Conservation (phyloP, 1,140 invertebrate genomes). For the Philotrypesis tridentata region DNA sequence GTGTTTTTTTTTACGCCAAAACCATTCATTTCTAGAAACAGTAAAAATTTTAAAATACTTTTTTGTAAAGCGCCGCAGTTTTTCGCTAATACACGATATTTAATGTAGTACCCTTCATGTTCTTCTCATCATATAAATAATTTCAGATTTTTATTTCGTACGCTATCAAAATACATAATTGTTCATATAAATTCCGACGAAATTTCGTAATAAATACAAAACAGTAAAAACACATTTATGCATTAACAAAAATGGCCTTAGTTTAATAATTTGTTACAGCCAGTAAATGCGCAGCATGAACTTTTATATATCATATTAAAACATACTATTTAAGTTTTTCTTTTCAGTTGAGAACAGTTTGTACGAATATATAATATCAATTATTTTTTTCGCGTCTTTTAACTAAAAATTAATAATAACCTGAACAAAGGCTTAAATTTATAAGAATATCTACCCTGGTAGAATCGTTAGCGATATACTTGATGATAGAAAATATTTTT, state of each 20-base stretch:
- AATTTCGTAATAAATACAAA: constrained; percentile 28
- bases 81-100: too few species aligned
- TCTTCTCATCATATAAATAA: not conserved
- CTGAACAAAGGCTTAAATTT: not conserved
- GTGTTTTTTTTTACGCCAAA: not conserved
- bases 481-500: too few species aligned
- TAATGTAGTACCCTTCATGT: too few species aligned
- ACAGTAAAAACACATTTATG: constrained; percentile 11
- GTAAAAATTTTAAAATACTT: not conserved
- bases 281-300: not conserved
- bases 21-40: not conserved
- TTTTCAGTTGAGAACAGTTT: not conserved
- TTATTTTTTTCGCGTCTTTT: not conserved
- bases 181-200: not conserved
- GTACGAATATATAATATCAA: not conserved
- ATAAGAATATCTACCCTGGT: not conserved
- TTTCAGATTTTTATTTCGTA: not conserved
- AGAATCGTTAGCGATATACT: too few species aligned
- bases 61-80: not conserved
- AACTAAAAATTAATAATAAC: not conserved
- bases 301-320: not conserved
- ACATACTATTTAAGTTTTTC: not conserved
- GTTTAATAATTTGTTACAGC: not conserved
- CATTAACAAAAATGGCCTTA: not conserved
- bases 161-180: not conserved